Conservation (phyloP, 2,113 vertebrate species). For the Burhinus bistriatus region DNA sequence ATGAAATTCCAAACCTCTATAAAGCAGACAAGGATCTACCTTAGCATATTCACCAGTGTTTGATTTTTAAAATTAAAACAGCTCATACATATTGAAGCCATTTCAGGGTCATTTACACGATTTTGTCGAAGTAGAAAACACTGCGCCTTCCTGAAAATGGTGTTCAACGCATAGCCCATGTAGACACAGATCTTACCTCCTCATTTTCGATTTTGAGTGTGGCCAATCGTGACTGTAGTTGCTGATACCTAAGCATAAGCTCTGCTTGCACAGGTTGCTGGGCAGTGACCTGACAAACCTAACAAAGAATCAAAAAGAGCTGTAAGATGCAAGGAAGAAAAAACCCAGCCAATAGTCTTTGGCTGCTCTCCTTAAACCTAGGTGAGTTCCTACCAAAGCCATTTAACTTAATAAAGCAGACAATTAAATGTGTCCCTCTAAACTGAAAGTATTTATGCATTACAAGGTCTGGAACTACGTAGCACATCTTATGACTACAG, state of each 20-base stretch:
- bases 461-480: not conserved
- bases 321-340: not conserved
- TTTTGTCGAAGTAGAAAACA: not conserved
- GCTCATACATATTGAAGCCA: not conserved
- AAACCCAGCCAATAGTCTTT: not conserved
- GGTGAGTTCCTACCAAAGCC: not conserved
- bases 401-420: not conserved
- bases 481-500: not conserved
- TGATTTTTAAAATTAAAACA: not conserved
- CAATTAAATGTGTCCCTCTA: not conserved
- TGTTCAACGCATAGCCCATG: not conserved
- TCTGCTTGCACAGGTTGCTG: constrained; percentile 93
- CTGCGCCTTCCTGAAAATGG: not conserved
- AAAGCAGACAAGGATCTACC: not conserved
- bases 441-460: not conserved
- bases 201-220: constrained; percentile 98
- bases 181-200: constrained; percentile 80
- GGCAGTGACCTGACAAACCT: constrained; percentile 94
- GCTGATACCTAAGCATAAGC: constrained; percentile 92
- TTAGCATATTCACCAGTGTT: not conserved
- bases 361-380: not conserved
- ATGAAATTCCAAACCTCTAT: not conserved
- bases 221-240: constrained; percentile 92
- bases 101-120: not conserved
- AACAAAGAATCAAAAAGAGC: constrained; percentile 44